Evolutionary conservation across 2,888 invertebrate genomes (phyloP).

Genomic region (Drosophila mettleri): DNA sequence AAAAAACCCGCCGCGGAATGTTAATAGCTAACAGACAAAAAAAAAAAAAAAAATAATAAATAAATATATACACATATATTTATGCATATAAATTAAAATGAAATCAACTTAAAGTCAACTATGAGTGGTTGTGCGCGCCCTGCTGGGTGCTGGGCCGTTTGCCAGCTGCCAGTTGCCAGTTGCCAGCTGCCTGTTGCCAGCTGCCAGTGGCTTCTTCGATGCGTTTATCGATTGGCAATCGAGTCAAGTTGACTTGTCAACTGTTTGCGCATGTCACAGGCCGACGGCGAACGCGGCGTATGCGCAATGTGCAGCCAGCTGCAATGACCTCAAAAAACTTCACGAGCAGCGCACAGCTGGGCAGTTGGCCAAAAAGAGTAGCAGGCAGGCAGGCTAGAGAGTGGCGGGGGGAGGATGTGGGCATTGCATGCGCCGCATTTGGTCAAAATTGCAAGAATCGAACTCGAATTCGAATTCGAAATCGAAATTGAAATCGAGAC

Average conservation of each 20-base stretch:
- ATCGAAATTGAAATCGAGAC: constrained; percentile 8
- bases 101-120: constrained; percentile 26
- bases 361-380: constrained; percentile 6
- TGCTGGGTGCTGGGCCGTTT: constrained; percentile 56
- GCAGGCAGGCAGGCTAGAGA: background rate
- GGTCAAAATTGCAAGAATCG: constrained; percentile 60
- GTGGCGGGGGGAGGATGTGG: background rate
- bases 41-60: background rate
- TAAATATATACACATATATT: background rate
- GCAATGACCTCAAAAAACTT: constrained; percentile 55
- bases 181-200: constrained; percentile 4
- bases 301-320: constrained; percentile 60
- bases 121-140: constrained; percentile 37
- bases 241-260: constrained; percentile 42
- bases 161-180: constrained; percentile 25
- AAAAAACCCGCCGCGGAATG: constrained; percentile 45
- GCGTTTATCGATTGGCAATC: constrained; percentile 41
- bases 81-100: constrained; percentile 3
- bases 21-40: constrained; percentile 43
- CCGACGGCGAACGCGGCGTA: constrained; percentile 59
- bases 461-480: constrained; percentile 10
- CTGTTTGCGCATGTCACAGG: constrained; percentile 54
- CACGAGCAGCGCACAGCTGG: constrained; percentile 10
- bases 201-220: constrained; percentile 29
- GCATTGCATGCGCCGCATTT: constrained; percentile 67